Conservation (phyloP, 2,113 vertebrate species). For the Microcebus ravelobensis region DNA sequence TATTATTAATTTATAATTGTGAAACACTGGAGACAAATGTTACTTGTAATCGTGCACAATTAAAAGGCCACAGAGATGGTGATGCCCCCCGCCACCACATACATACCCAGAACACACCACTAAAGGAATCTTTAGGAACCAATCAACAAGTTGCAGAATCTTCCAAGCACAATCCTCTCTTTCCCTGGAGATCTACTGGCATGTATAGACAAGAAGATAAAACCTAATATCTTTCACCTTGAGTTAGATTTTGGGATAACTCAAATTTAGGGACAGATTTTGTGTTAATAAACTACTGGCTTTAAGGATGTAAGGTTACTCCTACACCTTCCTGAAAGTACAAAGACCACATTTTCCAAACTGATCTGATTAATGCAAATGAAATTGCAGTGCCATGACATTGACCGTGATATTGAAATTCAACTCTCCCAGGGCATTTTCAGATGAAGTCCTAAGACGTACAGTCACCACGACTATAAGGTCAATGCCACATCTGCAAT, state of each 20-base stretch:
- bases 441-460: background rate
- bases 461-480: rapidly evolving
- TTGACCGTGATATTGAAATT: background rate
- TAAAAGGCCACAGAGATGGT: slow-evolving; percentile 54
- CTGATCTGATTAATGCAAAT: background rate
- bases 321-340: background rate
- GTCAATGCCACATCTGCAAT: background rate
- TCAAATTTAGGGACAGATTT: background rate
- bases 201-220: background rate
- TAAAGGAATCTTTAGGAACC: background rate
- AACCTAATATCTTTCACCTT: background rate
- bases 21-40: slow-evolving; percentile 66
- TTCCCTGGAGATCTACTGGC: rapidly evolving
- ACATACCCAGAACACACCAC: background rate
- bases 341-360: background rate
- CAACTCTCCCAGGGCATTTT: background rate
- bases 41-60: slow-evolving; percentile 51
- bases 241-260: background rate
- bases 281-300: background rate
- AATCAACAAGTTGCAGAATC: slow-evolving; percentile 56
- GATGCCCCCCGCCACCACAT: background rate
- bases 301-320: background rate
- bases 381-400: background rate
- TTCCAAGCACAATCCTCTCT: background rate
- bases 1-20: slow-evolving; percentile 82